Percentiles rank a stretch among this genome's conserved stretches.
These are phyloP conservation scores for Atta colombica DNA, from an alignment of 1,140 invertebrate genomes.

Conservation along the genomic window DNA sequence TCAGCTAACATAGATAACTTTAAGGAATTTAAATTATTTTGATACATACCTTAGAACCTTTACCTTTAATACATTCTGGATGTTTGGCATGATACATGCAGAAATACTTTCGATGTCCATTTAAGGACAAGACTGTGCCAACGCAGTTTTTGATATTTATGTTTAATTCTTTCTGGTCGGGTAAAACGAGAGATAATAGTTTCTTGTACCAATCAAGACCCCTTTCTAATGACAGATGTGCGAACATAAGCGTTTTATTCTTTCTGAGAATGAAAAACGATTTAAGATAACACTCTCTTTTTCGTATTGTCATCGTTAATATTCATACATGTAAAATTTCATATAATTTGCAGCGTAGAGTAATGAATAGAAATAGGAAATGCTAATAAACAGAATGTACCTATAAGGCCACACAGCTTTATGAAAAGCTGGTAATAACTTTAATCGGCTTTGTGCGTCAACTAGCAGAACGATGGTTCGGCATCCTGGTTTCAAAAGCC, in stretches of 20 bases:
- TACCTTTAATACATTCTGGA: conserved; percentile 87
- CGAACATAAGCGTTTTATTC: conserved; percentile 97
- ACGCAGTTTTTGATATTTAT: conserved; percentile 99
- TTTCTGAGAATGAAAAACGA: conserved; percentile 87
- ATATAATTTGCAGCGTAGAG: neutral
- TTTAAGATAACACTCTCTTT: conserved; percentile 22
- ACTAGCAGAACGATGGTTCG: conserved; percentile 96
- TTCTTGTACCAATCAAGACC: conserved; percentile 97
- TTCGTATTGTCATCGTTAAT: neutral
- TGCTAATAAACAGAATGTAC: conserved; percentile 86
- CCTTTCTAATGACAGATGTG: conserved; percentile 96
- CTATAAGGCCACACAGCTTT: conserved; percentile 97
- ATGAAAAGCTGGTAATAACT: conserved; percentile 96
- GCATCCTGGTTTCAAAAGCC: conserved; percentile 97
- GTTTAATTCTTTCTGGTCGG: conserved; percentile 92
- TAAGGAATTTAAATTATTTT: neutral
- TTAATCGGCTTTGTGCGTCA: conserved; percentile 94
- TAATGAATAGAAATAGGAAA: neutral
- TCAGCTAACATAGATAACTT: neutral
- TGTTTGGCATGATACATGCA: conserved; percentile 99
- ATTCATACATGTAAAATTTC: neutral
- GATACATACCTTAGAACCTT: conserved; percentile 87
- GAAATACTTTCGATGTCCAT: conserved; percentile 98
- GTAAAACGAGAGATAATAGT: conserved; percentile 94
- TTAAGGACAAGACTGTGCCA: conserved; percentile 98